Base-by-base conservation (phyloP, 1,140 invertebrate genomes). In the Eciton burchellii region DNA sequence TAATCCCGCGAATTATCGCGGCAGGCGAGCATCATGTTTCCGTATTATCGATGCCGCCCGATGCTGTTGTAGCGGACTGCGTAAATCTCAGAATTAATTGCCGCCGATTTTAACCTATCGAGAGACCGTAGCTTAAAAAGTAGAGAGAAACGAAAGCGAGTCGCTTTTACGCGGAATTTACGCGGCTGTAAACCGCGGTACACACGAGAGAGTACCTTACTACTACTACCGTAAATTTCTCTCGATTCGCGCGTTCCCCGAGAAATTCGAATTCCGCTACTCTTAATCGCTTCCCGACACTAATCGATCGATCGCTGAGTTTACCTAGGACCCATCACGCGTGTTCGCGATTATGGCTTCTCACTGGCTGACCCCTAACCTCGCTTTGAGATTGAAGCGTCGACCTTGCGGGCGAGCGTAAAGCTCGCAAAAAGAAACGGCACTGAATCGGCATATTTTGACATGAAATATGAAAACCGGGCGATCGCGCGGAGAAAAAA, bases 401-500 rank as follows among this genome's bases (percentile, higher is more conserved):
- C n/a, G n/a, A n/a, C n/a, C n/a, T n/a, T 26, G 11, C 24, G 16
- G n/a, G 35, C 41, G 8, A 35, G 14, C 21, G 19, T 29, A 49
- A 19, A n/a, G n/a, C n/a, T n/a, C n/a, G n/a, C n/a, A n/a, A n/a
- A n/a, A 12, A 62, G 60, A 63, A 74, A 4, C n/a, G 54, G 49
- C 52, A 21, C n/a, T n/a, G n/a, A n/a, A n/a, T n/a, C n/a, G n/a
- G n/a, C n/a, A n/a, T n/a, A n/a, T n/a, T 81, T 41, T 29, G 56
- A 21, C 35, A 57, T 81, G 47, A 59, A 71, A 72, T 43, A 21
- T 19, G 41, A 60, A 72, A 72, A 49, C 19, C 8, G 16, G 12
- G 56, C 54, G 43, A 47, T 60, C 54, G 14, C 26, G 70, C 43
- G 29, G 2, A 29, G 81, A 85, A 86, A 87, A 72, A 85, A 19